Conservation (phyloP, 2,797 vertebrate species). For the Sus cebifrons region DNA sequence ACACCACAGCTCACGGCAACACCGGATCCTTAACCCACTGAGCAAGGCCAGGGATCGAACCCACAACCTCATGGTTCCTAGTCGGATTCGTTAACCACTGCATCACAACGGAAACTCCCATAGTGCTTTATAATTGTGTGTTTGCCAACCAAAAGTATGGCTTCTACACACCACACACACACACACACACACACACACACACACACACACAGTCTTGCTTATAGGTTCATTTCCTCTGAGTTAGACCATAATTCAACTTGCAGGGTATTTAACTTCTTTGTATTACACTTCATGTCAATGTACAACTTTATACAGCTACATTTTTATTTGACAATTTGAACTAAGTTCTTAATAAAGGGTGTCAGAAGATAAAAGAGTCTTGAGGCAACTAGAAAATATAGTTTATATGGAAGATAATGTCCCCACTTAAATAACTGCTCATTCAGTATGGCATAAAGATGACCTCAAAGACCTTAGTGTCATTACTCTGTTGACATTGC, state of each 20-base stretch:
- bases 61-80: no score
- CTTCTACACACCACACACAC: accelerated
- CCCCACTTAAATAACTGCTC: slow-evolving; percentile 58
- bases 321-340: slow-evolving; percentile 63
- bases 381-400: slow-evolving; percentile 34
- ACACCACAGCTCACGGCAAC: no score
- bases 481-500: slow-evolving; percentile 72
- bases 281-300: slow-evolving; percentile 25
- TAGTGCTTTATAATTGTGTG: background rate
- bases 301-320: slow-evolving; percentile 34
- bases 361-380: slow-evolving; percentile 58
- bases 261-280: background rate
- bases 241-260: background rate
- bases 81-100: no score
- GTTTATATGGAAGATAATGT: slow-evolving; percentile 39
- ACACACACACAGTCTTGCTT: background rate
- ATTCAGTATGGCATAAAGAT: slow-evolving; percentile 44
- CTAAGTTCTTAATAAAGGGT: slow-evolving; percentile 66
- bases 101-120: background rate
- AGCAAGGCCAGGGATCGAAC: no score
- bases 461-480: slow-evolving; percentile 40
- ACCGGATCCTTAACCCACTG: no score
- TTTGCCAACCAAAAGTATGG: background rate
- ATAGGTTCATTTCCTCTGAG: background rate
- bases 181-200: no score